Evolutionary conservation across 1,140 invertebrate genomes (phyloP).

Genomic region (Oreohelix idahoensis): DNA sequence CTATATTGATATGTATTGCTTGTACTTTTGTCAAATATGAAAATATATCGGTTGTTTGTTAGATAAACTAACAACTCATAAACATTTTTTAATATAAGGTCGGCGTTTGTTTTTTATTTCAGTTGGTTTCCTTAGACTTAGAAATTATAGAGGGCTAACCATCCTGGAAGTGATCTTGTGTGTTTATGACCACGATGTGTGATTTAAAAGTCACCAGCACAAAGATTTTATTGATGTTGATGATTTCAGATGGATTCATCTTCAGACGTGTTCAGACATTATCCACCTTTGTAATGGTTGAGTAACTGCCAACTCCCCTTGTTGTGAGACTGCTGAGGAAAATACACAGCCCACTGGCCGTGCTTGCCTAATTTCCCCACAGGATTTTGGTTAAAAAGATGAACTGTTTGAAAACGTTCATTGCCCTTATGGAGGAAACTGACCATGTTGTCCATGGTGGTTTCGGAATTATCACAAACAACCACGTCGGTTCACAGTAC

Average conservation of each 20-base stretch:
- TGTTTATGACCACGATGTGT: not conserved
- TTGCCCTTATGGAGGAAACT: not conserved
- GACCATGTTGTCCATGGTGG: slow-evolving; percentile 14
- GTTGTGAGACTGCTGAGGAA: slow-evolving; percentile 15
- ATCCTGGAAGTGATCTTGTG: slow-evolving; percentile 11
- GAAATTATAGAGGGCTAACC: not conserved
- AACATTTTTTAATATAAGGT: too few species aligned
- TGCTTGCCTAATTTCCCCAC: not conserved
- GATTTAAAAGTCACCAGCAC: slow-evolving; percentile 28
- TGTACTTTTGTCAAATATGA: too few species aligned
- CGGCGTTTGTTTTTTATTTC: not conserved
- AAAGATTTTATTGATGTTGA: slow-evolving; percentile 15
- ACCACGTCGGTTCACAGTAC: slow-evolving; percentile 19
- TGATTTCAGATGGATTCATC: not conserved
- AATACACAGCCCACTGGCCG: slow-evolving; percentile 23
- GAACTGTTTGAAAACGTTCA: not conserved
- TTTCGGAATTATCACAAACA: slow-evolving; percentile 35
- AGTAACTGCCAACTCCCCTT: slow-evolving; percentile 4
- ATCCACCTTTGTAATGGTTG: not conserved
- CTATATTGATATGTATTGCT: too few species aligned
- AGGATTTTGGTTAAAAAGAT: not conserved
- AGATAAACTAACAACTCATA: too few species aligned
- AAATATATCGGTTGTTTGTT: too few species aligned
- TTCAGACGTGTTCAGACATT: not conserved
- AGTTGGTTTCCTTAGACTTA: not conserved